Evolutionary conservation across 2,888 invertebrate genomes (phyloP).

Genomic region (Rhyacophila evoluta): DNA sequence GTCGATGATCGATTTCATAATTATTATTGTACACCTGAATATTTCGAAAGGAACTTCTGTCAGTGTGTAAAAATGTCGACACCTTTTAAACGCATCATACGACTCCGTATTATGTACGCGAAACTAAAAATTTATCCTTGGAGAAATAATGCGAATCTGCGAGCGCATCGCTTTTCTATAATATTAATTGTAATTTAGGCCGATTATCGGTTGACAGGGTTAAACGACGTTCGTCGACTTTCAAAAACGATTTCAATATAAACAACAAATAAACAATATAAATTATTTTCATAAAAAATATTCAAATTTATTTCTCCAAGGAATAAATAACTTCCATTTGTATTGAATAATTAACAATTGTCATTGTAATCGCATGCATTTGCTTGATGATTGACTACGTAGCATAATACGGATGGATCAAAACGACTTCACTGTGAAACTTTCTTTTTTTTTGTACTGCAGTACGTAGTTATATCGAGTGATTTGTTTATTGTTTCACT

Average conservation of each 20-base stretch:
- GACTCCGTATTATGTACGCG: not conserved
- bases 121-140: not conserved
- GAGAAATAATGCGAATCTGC: not conserved
- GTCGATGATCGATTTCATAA: not conserved
- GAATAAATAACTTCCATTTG: not conserved
- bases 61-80: not conserved
- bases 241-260: too few relatives aligned
- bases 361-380: conserved; percentile 31
- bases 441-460: too few relatives aligned
- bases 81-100: not conserved
- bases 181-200: too few relatives aligned
- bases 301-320: not conserved
- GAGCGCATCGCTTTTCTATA: too few relatives aligned
- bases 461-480: too few relatives aligned
- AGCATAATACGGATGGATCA: too few relatives aligned
- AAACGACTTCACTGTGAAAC: too few relatives aligned
- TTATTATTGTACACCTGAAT: not conserved
- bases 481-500: too few relatives aligned
- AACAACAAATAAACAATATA: too few relatives aligned
- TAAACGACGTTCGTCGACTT: too few relatives aligned
- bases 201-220: too few relatives aligned
- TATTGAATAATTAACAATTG: not conserved
- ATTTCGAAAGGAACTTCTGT: not conserved
- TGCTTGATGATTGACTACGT: conserved; percentile 27
- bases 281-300: too few relatives aligned